Conservation (phyloP, 2,888 invertebrate genomes). For the Platerodrilus igneus region DNA sequence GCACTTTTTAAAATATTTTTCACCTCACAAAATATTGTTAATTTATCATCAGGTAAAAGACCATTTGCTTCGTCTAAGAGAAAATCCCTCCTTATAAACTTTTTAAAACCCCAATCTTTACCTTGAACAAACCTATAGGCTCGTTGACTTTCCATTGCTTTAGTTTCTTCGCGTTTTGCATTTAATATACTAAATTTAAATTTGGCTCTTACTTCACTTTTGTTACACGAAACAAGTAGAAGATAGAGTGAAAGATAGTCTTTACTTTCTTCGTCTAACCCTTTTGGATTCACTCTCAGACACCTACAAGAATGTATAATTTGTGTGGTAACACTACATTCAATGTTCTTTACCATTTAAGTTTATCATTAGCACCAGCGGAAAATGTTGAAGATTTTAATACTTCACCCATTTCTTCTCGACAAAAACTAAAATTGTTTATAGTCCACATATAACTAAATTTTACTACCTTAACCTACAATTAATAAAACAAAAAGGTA, state of each 20-base stretch:
- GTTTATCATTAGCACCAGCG: conserved; percentile 98
- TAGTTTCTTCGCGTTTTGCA: conserved; percentile 99
- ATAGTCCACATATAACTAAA: conserved; percentile 99
- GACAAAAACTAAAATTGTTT: conserved; percentile 99
- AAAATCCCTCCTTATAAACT: conserved; percentile 98
- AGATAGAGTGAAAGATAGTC: conserved; percentile 99
- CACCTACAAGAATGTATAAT: conserved; percentile 60
- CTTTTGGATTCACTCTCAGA: conserved; percentile 99
- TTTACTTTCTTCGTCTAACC: conserved; percentile 99
- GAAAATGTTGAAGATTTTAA: conserved; percentile 99
- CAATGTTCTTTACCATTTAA: conserved; percentile 79
- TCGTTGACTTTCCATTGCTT: conserved; percentile 96
- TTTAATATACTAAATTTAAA: conserved; percentile 99
- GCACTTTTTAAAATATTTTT: conserved; percentile 31
- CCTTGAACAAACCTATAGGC: conserved; percentile 99
- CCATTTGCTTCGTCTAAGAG: conserved; percentile 98
- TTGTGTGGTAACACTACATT: neutral
- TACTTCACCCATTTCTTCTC: conserved; percentile 99
- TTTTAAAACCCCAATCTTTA: conserved; percentile 99
- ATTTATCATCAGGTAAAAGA: conserved; percentile 94
- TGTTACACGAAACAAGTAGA: conserved; percentile 98
- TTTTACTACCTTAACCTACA: conserved; percentile 99
- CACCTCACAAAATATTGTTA: conserved; percentile 99
- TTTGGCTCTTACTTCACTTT: conserved; percentile 99
- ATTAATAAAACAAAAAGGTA: too few relatives aligned